Percentiles rank a stretch among this genome's conserved stretches.
Conservation (phyloP, 2,797 vertebrate genomes). For the Lepus oiostolus region DNA sequence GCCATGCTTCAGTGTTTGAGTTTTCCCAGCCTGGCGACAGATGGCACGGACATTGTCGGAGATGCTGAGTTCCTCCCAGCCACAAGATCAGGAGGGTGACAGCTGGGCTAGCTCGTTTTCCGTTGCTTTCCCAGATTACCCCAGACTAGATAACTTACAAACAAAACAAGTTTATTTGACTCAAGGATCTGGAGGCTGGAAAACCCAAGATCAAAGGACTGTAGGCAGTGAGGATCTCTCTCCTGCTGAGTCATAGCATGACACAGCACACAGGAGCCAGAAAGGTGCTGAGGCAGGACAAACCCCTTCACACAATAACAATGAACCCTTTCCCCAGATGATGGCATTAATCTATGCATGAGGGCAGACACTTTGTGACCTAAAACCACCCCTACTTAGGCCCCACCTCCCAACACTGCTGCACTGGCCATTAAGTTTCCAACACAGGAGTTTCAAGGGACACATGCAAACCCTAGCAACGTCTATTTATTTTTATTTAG, state of each 20-base stretch:
- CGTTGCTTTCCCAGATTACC: not conserved
- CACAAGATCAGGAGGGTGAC: too few relatives aligned
- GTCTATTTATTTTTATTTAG: too few relatives aligned
- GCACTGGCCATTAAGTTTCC: too few relatives aligned
- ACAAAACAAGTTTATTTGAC: not conserved
- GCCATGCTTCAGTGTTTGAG: too few relatives aligned
- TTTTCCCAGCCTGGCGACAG: not conserved
- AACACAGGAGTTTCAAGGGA: too few relatives aligned
- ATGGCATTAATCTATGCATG: not conserved
- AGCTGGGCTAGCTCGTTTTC: not conserved
- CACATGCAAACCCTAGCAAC: too few relatives aligned
- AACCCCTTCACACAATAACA: not conserved
- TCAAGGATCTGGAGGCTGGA: not conserved
- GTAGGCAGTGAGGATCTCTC: rapidly evolving
- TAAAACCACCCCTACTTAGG: too few relatives aligned
- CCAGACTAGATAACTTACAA: not conserved
- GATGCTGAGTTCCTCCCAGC: too few relatives aligned
- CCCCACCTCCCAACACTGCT: not conserved
- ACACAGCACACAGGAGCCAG: not conserved
- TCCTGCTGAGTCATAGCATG: not conserved
- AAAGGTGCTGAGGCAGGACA: not conserved
- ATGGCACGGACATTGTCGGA: too few relatives aligned
- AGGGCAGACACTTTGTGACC: not conserved
- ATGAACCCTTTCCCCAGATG: too few relatives aligned
- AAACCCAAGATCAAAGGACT: not conserved